Base-by-base conservation (phyloP, 2,888 invertebrate species). In the Acrobasis suavella region DNA sequence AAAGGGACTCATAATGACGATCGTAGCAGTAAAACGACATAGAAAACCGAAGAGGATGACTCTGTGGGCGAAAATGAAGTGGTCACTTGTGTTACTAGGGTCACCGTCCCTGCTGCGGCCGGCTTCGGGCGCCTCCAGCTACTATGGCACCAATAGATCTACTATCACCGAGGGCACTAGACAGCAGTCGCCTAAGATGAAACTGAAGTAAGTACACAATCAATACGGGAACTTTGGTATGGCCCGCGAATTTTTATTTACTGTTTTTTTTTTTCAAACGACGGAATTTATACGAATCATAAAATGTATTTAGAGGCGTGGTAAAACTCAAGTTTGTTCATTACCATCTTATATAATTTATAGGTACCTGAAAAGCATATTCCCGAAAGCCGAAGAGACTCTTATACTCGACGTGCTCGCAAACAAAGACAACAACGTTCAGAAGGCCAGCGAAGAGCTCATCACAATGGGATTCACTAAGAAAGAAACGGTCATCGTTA, bases 151-250 rank as follows among this genome's bases (percentile, higher is more conserved):
- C 54, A 93, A 93, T 51, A 91, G 93, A 67, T 92, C 94, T 42
- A 85, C 92, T 59, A 56, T 56, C 94, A 94, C 60, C 91, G 94
- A 22, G 94, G 92, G 71, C 92, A 50, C 94, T 38, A 93, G 94
- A 75, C 97, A 96, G 77, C 96, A 96, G 73, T 97, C 97, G 78
- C 97, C 97, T 69, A 97, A 97, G 93, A 96, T 98, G 95, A 97
- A 98, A 93, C 94, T 97, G 87, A 97, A 97, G 97, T 97, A 89
- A 80, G 83, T 72, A 58, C 46, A 12, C n/a, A 14, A 14, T 14
- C 12, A 22, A 7, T 32, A 32, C 7, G 8, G 1, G 0, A 7
- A 32, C 32, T 32, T 32, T 32, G 22, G 0, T 32, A 32, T 32
- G 32, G 5, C 7, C 32, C 7, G 32, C 32, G 32, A 7, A 7